Percentiles rank a stretch among this genome's conserved stretches.
phyloP scores from a whole-genome alignment of 2,113 vertebrate genomes.

The Colaptes auratus region DNA sequence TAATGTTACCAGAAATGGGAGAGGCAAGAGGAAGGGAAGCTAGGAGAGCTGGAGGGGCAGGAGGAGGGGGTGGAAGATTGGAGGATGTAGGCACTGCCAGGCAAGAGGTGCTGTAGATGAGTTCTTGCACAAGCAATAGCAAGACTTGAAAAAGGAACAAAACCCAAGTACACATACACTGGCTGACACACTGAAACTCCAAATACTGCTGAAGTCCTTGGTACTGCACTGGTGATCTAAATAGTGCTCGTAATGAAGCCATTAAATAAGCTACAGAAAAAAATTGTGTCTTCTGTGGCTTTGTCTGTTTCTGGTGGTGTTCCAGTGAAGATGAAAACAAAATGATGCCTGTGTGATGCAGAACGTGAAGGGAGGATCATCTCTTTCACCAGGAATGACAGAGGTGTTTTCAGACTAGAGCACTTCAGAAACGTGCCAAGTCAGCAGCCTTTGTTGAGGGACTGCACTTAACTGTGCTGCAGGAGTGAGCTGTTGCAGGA shows the following conservation, averaged over 20 bases:
- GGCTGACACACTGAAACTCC: not conserved
- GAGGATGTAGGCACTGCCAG: not conserved
- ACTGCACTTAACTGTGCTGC: not conserved
- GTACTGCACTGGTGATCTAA: not conserved
- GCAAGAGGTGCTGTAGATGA: not conserved
- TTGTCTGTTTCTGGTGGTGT: constrained; percentile 21
- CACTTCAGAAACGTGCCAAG: not conserved
- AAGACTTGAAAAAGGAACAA: not conserved
- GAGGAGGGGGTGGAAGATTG: too few relatives aligned
- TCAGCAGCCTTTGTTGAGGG: not conserved
- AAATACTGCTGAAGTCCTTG: not conserved
- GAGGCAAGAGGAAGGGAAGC: not conserved
- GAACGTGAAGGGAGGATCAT: not conserved
- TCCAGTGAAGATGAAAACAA: constrained; percentile 29
- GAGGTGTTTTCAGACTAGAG: not conserved
- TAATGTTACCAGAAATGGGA: not conserved
- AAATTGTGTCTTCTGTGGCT: not conserved
- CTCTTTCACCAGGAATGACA: not conserved
- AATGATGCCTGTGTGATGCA: not conserved
- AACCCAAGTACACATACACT: not conserved
- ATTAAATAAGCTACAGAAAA: constrained; percentile 21
- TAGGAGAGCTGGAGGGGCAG: not conserved
- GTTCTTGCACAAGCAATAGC: not conserved
- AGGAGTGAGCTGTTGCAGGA: not conserved
- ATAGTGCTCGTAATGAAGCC: not conserved